phyloP scores from a whole-genome alignment of 2,888 invertebrate species.

The Autographa pulchrina region DNA sequence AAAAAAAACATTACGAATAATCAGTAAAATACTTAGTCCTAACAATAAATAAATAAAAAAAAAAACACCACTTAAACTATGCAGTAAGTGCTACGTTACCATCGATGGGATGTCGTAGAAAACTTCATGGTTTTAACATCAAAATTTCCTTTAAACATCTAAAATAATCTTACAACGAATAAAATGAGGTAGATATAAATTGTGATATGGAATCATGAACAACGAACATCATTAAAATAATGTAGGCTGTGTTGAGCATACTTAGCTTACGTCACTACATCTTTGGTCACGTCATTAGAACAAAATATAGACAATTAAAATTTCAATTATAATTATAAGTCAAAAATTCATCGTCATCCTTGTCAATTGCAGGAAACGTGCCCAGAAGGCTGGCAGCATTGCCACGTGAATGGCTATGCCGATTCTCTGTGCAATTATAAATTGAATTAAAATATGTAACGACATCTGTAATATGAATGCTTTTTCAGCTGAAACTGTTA shows the following conservation, averaged over 20 bases:
- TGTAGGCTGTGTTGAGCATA: slow-evolving; percentile 41
- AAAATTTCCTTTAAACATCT: slow-evolving; percentile 77
- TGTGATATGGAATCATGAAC: slow-evolving; percentile 86
- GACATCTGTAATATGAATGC: too few relatives aligned
- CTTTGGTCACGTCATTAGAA: slow-evolving; percentile 49
- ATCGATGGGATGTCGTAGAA: slow-evolving; percentile 73
- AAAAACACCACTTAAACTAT: slow-evolving; percentile 65
- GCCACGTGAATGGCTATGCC: too few relatives aligned
- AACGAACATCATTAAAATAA: slow-evolving; percentile 61
- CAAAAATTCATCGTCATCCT: too few relatives aligned
- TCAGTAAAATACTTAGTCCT: slow-evolving; percentile 60
- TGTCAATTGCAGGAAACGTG: too few relatives aligned
- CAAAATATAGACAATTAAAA: slow-evolving; percentile 11
- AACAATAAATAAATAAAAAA: slow-evolving; percentile 74
- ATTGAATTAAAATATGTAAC: slow-evolving; percentile 12
- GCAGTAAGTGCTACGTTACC: slow-evolving; percentile 63
- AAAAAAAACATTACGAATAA: slow-evolving; percentile 43
- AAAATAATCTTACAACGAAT: slow-evolving; percentile 84
- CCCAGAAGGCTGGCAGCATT: too few relatives aligned
- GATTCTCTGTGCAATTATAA: too few relatives aligned
- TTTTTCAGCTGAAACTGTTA: too few relatives aligned
- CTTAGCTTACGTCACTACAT: slow-evolving; percentile 53
- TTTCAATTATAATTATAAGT: too few relatives aligned
- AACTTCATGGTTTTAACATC: slow-evolving; percentile 71
- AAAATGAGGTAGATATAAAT: slow-evolving; percentile 89